Evolutionary conservation across 2,888 invertebrate genomes (phyloP).

Genomic region (Eupithecia subfuscata): DNA sequence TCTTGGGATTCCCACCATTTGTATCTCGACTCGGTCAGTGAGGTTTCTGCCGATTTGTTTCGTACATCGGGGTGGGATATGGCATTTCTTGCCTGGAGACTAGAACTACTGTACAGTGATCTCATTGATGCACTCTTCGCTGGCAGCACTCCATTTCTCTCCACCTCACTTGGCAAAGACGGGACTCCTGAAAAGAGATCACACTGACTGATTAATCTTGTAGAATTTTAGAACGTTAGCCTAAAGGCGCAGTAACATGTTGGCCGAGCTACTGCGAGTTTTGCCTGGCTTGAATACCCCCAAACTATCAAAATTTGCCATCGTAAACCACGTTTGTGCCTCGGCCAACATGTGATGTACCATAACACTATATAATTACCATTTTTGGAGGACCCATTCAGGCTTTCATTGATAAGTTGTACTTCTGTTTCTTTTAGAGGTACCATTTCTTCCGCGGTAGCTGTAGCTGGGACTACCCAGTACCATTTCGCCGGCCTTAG

Average conservation of each 20-base stretch:
- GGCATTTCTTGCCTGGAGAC: slow-evolving; percentile 69
- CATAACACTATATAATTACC: slow-evolving; percentile 48
- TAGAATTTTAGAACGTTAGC: not conserved
- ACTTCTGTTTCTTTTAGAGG: slow-evolving; percentile 63
- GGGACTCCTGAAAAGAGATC: slow-evolving; percentile 57
- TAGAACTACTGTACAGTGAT: slow-evolving; percentile 63
- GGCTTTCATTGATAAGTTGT: slow-evolving; percentile 66
- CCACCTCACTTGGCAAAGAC: slow-evolving; percentile 48
- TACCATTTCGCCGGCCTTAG: slow-evolving; percentile 89
- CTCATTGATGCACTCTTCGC: slow-evolving; percentile 72
- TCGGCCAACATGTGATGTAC: not conserved
- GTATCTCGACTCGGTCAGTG: slow-evolving; percentile 63
- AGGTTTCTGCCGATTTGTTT: slow-evolving; percentile 58
- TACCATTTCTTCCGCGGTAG: slow-evolving; percentile 62
- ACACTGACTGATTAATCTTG: not conserved
- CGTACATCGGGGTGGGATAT: slow-evolving; percentile 75
- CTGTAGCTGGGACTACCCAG: slow-evolving; percentile 66
- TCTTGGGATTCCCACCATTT: slow-evolving; percentile 85
- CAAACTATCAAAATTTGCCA: not conserved
- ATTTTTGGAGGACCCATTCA: slow-evolving; percentile 59
- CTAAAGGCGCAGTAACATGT: not conserved
- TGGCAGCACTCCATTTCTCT: slow-evolving; percentile 57
- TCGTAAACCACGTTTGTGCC: not conserved
- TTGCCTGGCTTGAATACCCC: not conserved
- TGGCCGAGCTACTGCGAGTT: not conserved